Evolutionary conservation across 1,140 invertebrate genomes (phyloP).

Genomic region (Brachionus koreanus): DNA sequence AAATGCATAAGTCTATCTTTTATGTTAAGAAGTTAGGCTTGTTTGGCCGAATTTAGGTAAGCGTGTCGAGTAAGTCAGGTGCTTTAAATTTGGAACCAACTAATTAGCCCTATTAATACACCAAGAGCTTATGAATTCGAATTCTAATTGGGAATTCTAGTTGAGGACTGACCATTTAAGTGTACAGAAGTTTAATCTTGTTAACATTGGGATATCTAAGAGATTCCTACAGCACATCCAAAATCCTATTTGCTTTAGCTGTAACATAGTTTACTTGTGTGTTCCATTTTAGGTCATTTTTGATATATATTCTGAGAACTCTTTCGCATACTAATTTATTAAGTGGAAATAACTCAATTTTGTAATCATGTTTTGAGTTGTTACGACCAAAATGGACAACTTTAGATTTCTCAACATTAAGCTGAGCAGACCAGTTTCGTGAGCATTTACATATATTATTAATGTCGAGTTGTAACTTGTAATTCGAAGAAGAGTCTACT

Average conservation of each 20-base stretch:
- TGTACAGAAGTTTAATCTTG: too few species aligned
- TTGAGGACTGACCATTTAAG: neutral
- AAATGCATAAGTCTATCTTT: too few species aligned
- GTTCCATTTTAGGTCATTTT: neutral
- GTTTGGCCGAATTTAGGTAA: neutral
- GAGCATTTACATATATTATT: too few species aligned
- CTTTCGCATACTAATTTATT: too few species aligned
- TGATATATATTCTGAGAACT: neutral
- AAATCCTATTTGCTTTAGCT: neutral
- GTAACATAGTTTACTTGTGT: neutral
- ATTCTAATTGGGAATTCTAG: slow-evolving; percentile 30
- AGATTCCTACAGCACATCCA: neutral
- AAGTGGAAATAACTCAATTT: too few species aligned
- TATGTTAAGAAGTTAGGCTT: neutral
- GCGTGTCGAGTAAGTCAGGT: neutral
- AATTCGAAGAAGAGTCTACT: too few species aligned
- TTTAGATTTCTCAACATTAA: neutral
- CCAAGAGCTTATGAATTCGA: neutral
- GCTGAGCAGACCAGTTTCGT: too few species aligned
- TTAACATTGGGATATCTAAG: too few species aligned
- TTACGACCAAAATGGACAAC: neutral
- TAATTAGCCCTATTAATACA: neutral
- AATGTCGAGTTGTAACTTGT: too few species aligned
- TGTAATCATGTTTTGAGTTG: neutral
- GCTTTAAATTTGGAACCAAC: neutral